Evolutionary conservation across 2,113 vertebrate genomes (phyloP).

Genomic region (Grammomys surdaster): DNA sequence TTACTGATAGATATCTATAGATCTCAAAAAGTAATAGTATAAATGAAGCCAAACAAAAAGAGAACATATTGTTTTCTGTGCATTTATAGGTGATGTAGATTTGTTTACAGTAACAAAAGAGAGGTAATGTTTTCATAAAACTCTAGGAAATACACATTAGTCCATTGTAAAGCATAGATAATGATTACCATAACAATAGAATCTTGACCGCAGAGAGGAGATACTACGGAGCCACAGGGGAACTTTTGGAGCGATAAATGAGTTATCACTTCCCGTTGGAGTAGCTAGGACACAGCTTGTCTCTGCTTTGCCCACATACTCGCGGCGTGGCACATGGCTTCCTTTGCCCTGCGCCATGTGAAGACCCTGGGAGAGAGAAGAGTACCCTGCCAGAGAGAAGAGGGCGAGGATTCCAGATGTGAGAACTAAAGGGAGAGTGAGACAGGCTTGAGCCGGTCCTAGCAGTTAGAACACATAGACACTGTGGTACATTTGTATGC

Average conservation of each 20-base stretch:
- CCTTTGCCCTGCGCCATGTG: not conserved
- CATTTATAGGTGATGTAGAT: not conserved
- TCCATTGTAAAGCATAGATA: not conserved
- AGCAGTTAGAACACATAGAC: slow-evolving; percentile 93
- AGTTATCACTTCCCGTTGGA: not conserved
- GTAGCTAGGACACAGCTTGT: not conserved
- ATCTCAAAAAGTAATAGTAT: not conserved
- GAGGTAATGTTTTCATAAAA: not conserved
- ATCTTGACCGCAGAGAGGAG: not conserved
- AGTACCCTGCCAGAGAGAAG: too few relatives aligned
- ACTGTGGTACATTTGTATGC: slow-evolving; percentile 95
- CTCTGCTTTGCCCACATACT: not conserved
- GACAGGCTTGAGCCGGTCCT: slow-evolving; percentile 88
- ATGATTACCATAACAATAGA: not conserved
- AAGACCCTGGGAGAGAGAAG: too few relatives aligned
- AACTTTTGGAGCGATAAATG: not conserved
- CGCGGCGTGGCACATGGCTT: not conserved
- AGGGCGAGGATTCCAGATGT: slow-evolving; percentile 76
- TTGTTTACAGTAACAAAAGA: not conserved
- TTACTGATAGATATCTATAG: not conserved
- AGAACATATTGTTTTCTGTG: not conserved
- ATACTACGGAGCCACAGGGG: not conserved
- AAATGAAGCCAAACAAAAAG: slow-evolving; percentile 18
- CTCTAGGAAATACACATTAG: not conserved
- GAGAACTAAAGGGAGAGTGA: slow-evolving; percentile 76